Conservation (phyloP, 2,888 invertebrate genomes). For the Allacma fusca region DNA sequence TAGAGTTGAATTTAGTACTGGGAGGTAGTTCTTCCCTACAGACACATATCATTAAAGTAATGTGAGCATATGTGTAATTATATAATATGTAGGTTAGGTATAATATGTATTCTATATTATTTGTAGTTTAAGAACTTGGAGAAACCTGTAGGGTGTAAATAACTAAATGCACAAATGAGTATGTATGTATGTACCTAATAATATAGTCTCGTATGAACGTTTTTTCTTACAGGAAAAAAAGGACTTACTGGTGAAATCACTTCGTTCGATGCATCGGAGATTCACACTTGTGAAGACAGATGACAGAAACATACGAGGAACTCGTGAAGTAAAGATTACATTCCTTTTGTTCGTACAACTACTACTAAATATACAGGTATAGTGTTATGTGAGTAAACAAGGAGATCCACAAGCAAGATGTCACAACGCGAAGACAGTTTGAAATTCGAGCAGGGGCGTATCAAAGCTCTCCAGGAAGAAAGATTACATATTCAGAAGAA, state of each 20-base stretch:
- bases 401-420: slow-evolving; percentile 67
- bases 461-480: slow-evolving; percentile 96
- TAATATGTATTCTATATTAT: too few species aligned
- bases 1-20: too few species aligned
- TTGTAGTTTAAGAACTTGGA: too few species aligned
- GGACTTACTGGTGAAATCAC: not conserved
- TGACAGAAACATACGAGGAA: not conserved
- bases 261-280: slow-evolving; percentile 4
- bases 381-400: slow-evolving; percentile 25
- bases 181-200: too few species aligned
- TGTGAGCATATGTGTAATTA: too few species aligned
- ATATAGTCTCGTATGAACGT: too few species aligned
- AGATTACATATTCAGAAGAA: slow-evolving; percentile 98
- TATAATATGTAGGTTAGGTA: too few species aligned
- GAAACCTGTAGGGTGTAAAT: too few species aligned
- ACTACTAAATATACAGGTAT: not conserved
- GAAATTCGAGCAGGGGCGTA: slow-evolving; percentile 95
- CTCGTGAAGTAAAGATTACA: slow-evolving; percentile 12
- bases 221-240: not conserved
- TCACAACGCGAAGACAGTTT: slow-evolving; percentile 89
- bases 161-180: too few species aligned
- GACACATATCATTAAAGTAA: too few species aligned
- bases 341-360: not conserved
- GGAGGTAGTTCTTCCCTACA: too few species aligned
- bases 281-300: not conserved